Base-by-base conservation (phyloP, 2,113 vertebrate genomes). In the Prochilodus magdalenae region DNA sequence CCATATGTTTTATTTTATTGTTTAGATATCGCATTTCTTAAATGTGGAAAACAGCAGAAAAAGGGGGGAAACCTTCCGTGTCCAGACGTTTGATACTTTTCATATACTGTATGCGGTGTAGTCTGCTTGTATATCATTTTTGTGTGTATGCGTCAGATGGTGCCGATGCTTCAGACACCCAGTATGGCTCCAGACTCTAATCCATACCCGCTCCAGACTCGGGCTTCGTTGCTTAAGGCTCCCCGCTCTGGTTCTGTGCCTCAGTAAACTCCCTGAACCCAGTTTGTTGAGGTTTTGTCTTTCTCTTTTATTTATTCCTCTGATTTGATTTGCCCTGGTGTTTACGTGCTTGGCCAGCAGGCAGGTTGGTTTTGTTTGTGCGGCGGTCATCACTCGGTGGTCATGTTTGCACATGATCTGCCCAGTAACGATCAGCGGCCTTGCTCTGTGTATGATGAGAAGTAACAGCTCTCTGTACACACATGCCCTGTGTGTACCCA, bases 291-390 rank as follows among this genome's bases (percentile, higher is more conserved):
- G 29, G n/a, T 55, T 44, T 76, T 22, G 26, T 55, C 29, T 71
- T 57, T 73, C 20, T 53, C 20, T 73, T 70, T 57, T 73, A 55
- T 79, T 84, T 73, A 73, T 77, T 81, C 57, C 70, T 14, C 69
- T 73, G 40, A 30, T 67, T 69, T 73, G 72, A 85, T 81, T 78
- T 36, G 70, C 27, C 4, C 53, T 63, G 24, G 75, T 75, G 49
- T 82, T 82, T 75, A 75, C 76, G 44, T 33, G 53, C 70, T 73
- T 72, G 78, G 65, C 47, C 49, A 2, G 33, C 79, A 65, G 67
- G 22, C 30, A 29, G 26, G 20, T 79, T 57, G 73, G 78, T 65
- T 55, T 75, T 77, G 20, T 57, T 74, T 75, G 49, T 75, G 60
- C 29, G 26, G 49, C 62, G 65, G 63, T 80, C 47, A 73, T 60